Conservation (phyloP, 1,140 invertebrate genomes). For the Protaetia brevitarsis region DNA sequence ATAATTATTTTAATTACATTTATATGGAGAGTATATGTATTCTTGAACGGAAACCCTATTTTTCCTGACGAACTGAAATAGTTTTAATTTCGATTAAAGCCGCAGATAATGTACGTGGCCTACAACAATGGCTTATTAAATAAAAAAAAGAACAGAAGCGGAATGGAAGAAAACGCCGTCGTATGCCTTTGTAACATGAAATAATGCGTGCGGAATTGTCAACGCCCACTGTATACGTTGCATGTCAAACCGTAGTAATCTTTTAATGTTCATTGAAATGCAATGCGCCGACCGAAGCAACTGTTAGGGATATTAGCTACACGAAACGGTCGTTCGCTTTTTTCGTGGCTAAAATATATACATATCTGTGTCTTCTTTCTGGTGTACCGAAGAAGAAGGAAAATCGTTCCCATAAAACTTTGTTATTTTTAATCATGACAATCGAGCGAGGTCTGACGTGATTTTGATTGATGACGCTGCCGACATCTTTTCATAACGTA, state of each 20-base stretch:
- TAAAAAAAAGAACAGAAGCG: neutral
- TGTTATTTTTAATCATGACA: slow-evolving; percentile 18
- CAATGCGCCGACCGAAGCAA: slow-evolving; percentile 19
- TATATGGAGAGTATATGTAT: too few relatives aligned
- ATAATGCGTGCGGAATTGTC: slow-evolving; percentile 22
- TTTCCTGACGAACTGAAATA: neutral
- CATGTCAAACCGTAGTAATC: slow-evolving; percentile 22
- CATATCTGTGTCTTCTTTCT: slow-evolving; percentile 2
- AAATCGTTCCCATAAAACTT: slow-evolving; percentile 17
- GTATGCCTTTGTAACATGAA: slow-evolving; percentile 13
- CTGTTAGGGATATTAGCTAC: slow-evolving; percentile 22
- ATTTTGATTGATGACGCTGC: slow-evolving; percentile 17
- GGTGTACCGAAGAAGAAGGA: neutral
- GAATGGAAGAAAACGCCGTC: neutral
- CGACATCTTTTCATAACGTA: slow-evolving; percentile 18
- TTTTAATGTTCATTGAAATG: slow-evolving; percentile 24
- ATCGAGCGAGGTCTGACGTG: slow-evolving; percentile 5
- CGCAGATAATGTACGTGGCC: neutral
- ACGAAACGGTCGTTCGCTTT: slow-evolving; percentile 12
- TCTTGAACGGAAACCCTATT: too few relatives aligned
- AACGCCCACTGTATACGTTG: slow-evolving; percentile 24
- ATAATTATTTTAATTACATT: too few relatives aligned
- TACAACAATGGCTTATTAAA: slow-evolving; percentile 8
- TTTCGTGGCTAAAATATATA: neutral
- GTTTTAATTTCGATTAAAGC: slow-evolving; percentile 7